Evolutionary conservation across 2,888 invertebrate genomes (phyloP), one percentile per base, ranked within the genome.

Genomic region (Cyrtodaria siliqua): DNA sequence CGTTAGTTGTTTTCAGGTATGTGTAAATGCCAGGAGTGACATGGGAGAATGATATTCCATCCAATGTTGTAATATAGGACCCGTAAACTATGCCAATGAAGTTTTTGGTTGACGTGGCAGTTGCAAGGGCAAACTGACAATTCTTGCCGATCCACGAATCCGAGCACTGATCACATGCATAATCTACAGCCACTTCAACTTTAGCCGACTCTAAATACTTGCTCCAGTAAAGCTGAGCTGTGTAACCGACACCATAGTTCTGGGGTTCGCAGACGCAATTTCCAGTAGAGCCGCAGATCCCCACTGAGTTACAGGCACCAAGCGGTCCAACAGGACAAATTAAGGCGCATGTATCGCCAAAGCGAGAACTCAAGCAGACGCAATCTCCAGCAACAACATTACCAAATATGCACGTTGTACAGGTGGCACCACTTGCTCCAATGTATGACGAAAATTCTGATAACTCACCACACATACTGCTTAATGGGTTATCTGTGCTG

Each of bases 141-240:
- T 87, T 82, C 9, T 56, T 56, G 8, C 87, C 86, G 16, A 63
- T 26, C 87, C 87, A 87, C n/a, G 79, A 78, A 23, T 55, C 66
- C 12, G 88, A 84, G 62, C 88, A 89, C 1, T 33, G 52, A 2
- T 76, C 57, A 74, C 88, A 87, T 0, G 85, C 52, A 53, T 85
- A 84, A 18, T 81, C 70, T n/a, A 67, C 38, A 4, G 60, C 29
- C 20, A 59, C 53, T n/a, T 16, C 47, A 27, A 61, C 44, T 24
- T 8, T 60, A 1, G 55, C 49, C 12, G 49, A 50, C 26, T 52
- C 18, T n/a, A 56, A 9, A 38, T 71, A 69, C 0, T 68, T 67
- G 1, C 53, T 67, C 87, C 85, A 86, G 80, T 83, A 86, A 2
- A 47, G 29, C 26, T 55, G 44, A 1, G 78, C 75, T 2, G 76